Evolutionary conservation across 2,113 vertebrate species (phyloP), one percentile per base, ranked within the genome.

Genomic region (Montifringilla adamsi): DNA sequence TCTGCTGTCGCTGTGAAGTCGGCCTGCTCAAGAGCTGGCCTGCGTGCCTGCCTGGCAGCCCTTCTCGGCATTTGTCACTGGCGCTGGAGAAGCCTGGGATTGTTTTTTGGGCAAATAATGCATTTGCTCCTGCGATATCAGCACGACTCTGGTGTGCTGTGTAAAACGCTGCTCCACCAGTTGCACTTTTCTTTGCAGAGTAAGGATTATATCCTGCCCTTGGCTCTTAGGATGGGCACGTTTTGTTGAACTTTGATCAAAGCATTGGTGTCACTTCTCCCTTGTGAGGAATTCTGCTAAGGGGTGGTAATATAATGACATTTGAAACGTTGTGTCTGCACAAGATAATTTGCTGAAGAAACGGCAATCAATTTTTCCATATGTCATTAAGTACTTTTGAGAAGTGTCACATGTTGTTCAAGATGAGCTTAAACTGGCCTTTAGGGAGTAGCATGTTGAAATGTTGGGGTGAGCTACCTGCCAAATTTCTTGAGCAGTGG

Each of bases 141-240:
- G 19, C 1, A 0, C 50, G 28, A 0, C 8, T 43, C 3, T 43
- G 7, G 28, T 11, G 5, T 56, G 2, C 6, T 19, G 35, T 13
- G 43, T 67, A 11, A 60, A 46, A 26, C 4, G 12, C 6, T 39
- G 35, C 30, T 27, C 37, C 26, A 3, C 37, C 17, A 5, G 47
- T 37, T 35, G 20, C 7, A 3, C 1, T 19, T 47, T 18, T 30
- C 6, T 16, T 28, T 27, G n/a, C 30, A 10, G 44, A 53, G 13
- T 26, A 18, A 41, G 11, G 41, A 1, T 44, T 72, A 1, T 8
- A 2, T 27, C 1, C 8, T 72, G 11, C 33, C 6, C 26, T 72
- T 47, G 37, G 20, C 8, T 58, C 13, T n/a, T 47, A 39, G 33
- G 15, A 5, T 13, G 35, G 58, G 22, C 30, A 4, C 0, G 0